Evolutionary conservation across 2,888 invertebrate genomes (phyloP).

Genomic region (Acleris holmiana): DNA sequence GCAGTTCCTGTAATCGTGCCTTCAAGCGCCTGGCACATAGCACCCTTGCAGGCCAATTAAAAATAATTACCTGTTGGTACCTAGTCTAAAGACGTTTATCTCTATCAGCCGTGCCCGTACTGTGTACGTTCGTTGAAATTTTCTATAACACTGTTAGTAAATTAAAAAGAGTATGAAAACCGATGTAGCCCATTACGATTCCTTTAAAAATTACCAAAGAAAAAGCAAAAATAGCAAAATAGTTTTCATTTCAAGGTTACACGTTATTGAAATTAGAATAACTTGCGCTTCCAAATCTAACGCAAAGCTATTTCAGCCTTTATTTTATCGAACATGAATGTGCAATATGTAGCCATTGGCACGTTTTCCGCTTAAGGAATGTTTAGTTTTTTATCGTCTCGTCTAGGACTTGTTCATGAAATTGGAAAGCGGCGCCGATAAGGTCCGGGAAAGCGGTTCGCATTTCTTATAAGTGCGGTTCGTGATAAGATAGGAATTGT

Average conservation of each 20-base stretch:
- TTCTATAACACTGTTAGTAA: too few relatives aligned
- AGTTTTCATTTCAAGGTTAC: too few relatives aligned
- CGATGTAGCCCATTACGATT: too few relatives aligned
- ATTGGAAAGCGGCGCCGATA: constrained; percentile 52
- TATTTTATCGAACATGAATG: neutral
- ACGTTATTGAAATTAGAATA: too few relatives aligned
- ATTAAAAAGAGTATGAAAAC: too few relatives aligned
- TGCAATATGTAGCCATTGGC: neutral
- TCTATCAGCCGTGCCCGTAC: too few relatives aligned
- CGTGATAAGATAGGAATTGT: constrained; percentile 20
- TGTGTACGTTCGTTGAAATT: too few relatives aligned
- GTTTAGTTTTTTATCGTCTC: constrained; percentile 7
- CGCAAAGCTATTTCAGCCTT: neutral
- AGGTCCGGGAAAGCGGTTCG: constrained; percentile 52
- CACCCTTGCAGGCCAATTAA: constrained; percentile 15
- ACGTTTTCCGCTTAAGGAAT: constrained; percentile 17
- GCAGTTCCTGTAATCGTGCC: constrained; percentile 15
- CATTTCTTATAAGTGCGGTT: constrained; percentile 44
- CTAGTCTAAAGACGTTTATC: neutral
- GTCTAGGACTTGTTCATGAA: constrained; percentile 46
- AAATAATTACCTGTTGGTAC: constrained; percentile 20
- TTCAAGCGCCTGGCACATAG: constrained; percentile 28
- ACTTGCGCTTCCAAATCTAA: neutral
- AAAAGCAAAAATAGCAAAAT: too few relatives aligned
- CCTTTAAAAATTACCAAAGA: too few relatives aligned